Percentiles rank a stretch among this genome's conserved stretches.
These are phyloP conservation scores for Hylaeus volcanicus DNA, from an alignment of 1,140 invertebrate genomes.

Conservation along the genomic window DNA sequence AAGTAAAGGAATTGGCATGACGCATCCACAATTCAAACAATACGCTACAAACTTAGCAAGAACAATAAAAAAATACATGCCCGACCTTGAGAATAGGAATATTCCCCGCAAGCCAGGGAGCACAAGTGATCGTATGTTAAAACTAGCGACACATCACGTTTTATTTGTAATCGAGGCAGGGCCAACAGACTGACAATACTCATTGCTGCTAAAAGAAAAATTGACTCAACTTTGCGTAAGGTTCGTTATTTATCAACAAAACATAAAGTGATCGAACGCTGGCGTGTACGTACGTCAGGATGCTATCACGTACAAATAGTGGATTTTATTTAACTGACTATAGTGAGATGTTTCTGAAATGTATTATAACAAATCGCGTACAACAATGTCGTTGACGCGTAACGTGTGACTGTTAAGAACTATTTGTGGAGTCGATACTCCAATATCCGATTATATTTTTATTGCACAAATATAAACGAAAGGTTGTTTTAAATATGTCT, in stretches of 20 bases:
- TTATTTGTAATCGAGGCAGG: constrained; percentile 83
- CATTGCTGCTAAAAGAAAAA: constrained; percentile 31
- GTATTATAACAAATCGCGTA: constrained; percentile 43
- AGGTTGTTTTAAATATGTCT: constrained; percentile 66
- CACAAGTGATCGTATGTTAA: constrained; percentile 82
- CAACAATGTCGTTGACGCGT: constrained; percentile 9
- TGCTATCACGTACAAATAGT: constrained; percentile 24
- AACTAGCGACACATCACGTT: constrained; percentile 84
- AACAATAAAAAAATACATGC: constrained; percentile 81
- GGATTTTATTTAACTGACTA: constrained; percentile 58
- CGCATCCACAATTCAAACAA: constrained; percentile 84
- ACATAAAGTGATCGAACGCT: constrained; percentile 25
- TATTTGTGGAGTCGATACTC: constrained; percentile 2
- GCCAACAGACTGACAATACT: constrained; percentile 55
- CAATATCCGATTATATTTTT: constrained; percentile 37
- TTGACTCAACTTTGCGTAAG: constrained; percentile 9
- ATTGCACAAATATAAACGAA: constrained; percentile 52
- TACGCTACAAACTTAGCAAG: constrained; percentile 82
- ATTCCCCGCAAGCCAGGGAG: constrained; percentile 78
- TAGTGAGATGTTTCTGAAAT: constrained; percentile 32
- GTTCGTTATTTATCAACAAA: constrained; percentile 31
- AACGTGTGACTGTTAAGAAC: constrained; percentile 41
- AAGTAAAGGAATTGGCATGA: constrained; percentile 83
- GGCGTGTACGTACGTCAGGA: constrained; percentile 21
- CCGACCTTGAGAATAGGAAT: constrained; percentile 74